A percentile compares a stretch with the other conserved stretches of the same genome.
phyloP scores from a whole-genome alignment of 1,140 invertebrate species.

The Scaptomyza graminum region DNA sequence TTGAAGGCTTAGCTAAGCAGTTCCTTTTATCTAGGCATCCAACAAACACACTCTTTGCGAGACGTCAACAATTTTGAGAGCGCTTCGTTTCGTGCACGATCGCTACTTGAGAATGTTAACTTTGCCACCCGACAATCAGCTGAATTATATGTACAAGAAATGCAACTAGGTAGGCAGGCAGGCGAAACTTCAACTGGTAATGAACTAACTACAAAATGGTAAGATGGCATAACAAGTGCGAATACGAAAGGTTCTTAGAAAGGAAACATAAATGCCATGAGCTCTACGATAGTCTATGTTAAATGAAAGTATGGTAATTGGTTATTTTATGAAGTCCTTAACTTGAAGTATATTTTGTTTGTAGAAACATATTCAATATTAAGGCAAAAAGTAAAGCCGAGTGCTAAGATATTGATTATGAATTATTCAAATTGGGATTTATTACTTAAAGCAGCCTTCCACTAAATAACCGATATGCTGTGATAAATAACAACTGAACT shows the following conservation, averaged over 20 bases:
- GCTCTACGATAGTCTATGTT: too few species aligned
- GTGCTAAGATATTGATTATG: too few species aligned
- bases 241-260: not conserved
- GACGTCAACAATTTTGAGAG: constrained; percentile 36
- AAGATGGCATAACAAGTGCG: not conserved
- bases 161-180: not conserved
- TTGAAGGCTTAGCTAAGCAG: constrained; percentile 6
- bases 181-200: not conserved
- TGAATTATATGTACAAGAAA: constrained; percentile 23
- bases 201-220: constrained; percentile 1
- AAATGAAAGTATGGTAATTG: too few species aligned
- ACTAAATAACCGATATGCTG: too few species aligned
- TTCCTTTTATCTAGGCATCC: constrained; percentile 34
- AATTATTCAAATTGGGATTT: too few species aligned
- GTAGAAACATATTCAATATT: too few species aligned
- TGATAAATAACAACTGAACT: too few species aligned
- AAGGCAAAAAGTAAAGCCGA: too few species aligned
- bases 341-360: too few species aligned
- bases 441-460: too few species aligned
- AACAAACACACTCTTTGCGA: constrained; percentile 22
- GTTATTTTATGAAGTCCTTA: too few species aligned
- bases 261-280: not conserved
- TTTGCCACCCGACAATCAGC: constrained; percentile 37
- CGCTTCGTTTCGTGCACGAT: constrained; percentile 33
- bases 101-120: constrained; percentile 43